Evolutionary conservation across 2,797 vertebrate species (phyloP), one percentile per base, ranked within the genome.

Genomic region (Sphaeramia orbicularis): DNA sequence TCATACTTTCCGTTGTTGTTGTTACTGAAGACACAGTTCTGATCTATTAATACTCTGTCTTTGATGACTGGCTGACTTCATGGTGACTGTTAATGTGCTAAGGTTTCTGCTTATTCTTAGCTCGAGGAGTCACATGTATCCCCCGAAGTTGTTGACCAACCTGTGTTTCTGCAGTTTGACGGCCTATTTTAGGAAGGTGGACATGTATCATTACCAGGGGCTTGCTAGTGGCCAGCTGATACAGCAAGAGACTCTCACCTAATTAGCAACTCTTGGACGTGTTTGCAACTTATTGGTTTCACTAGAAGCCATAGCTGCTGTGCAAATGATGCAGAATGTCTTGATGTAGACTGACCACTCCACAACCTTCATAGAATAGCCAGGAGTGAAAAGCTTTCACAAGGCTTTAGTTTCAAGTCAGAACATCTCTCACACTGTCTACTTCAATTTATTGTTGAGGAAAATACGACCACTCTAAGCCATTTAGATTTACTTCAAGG

Each of bases 21-120:
- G 86, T 89, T 85, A 77, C 86, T 75, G 80, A 90, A 92, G 81
- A 90, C 76, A 87, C 61, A 70, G 42, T 71, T 72, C 80, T 67
- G 71, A 74, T 84, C 89, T 93, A 92, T 91, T 91, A 90, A 93
- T 93, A 93, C 51, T 21, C 40, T 40, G 62, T 87, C 89, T 92
- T 91, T 93, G 90, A 92, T 90, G 88, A 80, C 83, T 78, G 83
- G 56, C 85, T 86, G 80, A 78, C 87, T 90, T 92, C 81, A 74
- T 43, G 67, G 84, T 82, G 89, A 90, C 89, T 80, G 82, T 85
- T 80, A 89, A 93, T 83, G 83, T 76, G 77, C 87, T 94, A 92
- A 88, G 79, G 91, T 94, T 94, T 92, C 88, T 53, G 71, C 81
- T 84, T 95, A 94, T 94, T 94, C 90, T 91, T 93, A 93, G 90